Evolutionary conservation across 2,888 invertebrate genomes (phyloP).

Genomic region (Liposcelis brunnea): DNA sequence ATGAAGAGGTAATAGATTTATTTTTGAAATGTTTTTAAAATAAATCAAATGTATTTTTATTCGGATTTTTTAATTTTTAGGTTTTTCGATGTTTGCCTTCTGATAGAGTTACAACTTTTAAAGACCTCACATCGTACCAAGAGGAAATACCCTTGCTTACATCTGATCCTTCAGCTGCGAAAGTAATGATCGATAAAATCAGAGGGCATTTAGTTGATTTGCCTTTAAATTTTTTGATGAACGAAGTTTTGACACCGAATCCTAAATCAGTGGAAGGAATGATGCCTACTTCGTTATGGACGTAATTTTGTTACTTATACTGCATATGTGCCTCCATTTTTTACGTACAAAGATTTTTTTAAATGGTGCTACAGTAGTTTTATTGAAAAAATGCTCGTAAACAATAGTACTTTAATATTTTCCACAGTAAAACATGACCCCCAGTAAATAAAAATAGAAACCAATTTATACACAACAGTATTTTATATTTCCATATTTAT

Average conservation of each 20-base stretch:
- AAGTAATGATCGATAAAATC: constrained; percentile 12
- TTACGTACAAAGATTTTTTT: neutral
- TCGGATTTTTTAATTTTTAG: constrained; percentile 21
- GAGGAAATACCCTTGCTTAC: constrained; percentile 50
- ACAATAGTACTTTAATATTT: too few species aligned
- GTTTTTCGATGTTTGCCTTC: constrained; percentile 86
- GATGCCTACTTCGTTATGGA: constrained; percentile 86
- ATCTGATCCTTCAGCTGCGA: constrained; percentile 51
- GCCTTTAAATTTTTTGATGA: constrained; percentile 75
- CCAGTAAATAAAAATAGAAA: too few species aligned
- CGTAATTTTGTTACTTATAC: too few species aligned
- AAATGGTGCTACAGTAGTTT: too few species aligned
- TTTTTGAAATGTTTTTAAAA: constrained; percentile 1
- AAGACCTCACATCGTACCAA: constrained; percentile 57
- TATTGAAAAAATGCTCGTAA: too few species aligned
- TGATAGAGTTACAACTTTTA: constrained; percentile 61
- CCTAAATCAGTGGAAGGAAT: constrained; percentile 76
- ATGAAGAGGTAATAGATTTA: constrained; percentile 46
- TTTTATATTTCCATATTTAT: too few species aligned
- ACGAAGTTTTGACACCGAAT: constrained; percentile 70
- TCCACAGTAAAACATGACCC: too few species aligned
- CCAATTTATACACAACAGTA: too few species aligned
- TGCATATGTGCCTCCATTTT: neutral
- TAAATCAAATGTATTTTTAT: neutral
- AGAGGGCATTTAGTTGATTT: constrained; percentile 76